Evolutionary conservation across 1,140 invertebrate species (phyloP).

Genomic region (Ptiloglossa arizonensis): DNA sequence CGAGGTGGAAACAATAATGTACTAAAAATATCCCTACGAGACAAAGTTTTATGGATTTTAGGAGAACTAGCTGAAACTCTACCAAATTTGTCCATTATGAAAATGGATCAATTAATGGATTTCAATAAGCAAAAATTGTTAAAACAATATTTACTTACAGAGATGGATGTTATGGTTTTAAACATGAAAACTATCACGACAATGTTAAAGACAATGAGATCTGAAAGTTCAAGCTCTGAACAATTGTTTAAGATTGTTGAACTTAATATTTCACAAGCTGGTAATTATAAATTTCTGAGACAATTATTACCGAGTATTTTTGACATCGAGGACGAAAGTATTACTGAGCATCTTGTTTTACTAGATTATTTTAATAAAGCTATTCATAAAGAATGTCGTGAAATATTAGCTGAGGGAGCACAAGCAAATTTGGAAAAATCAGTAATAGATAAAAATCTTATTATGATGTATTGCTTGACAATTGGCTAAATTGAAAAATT

Average conservation of each 20-base stretch:
- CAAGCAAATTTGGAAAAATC: conserved; percentile 48
- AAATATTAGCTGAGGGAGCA: conserved; percentile 44
- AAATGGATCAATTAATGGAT: conserved; percentile 49
- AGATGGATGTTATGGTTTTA: conserved; percentile 56
- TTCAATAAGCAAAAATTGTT: conserved; percentile 60
- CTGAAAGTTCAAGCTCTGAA: conserved; percentile 27
- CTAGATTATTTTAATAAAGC: conserved; percentile 38
- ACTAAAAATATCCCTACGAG: conserved; percentile 40
- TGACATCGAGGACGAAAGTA: conserved; percentile 52
- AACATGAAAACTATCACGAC: conserved; percentile 46
- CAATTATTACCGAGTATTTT: conserved; percentile 50
- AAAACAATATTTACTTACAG: conserved; percentile 68
- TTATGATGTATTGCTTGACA: conserved; percentile 47
- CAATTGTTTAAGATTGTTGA: conserved; percentile 59
- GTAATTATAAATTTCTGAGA: conserved; percentile 55
- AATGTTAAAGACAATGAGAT: conserved; percentile 51
- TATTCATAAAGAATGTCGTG: conserved; percentile 45
- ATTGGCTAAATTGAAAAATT: conserved; percentile 34
- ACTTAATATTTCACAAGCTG: conserved; percentile 36
- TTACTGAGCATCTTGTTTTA: conserved; percentile 40
- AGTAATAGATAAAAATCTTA: conserved; percentile 35
- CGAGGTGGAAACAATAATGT: conserved; percentile 43
- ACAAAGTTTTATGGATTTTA: conserved; percentile 72
- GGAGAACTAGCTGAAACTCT: conserved; percentile 67
- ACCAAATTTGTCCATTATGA: conserved; percentile 56